A percentile compares a stretch with the other conserved stretches of the same genome.
Conservation (phyloP, 2,888 invertebrate genomes). For the Carterocephalus palaemon region DNA sequence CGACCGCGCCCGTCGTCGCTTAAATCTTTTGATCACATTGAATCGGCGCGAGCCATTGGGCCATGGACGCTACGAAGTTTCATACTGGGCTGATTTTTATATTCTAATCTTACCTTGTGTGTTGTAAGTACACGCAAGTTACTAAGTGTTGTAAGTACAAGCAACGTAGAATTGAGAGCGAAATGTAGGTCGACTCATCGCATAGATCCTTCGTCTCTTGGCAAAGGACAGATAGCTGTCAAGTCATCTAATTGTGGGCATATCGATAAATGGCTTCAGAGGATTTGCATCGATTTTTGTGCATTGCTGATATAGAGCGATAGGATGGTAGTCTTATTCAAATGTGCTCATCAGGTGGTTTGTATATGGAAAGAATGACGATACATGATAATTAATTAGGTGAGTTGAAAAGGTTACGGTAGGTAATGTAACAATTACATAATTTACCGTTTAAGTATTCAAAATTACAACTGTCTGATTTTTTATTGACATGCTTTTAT, state of each 20-base stretch:
- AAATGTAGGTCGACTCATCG: conserved; percentile 31
- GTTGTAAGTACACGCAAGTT: no score
- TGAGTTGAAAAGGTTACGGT: no score
- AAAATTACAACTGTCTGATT: no score
- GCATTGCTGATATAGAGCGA: conserved; percentile 1
- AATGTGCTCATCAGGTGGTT: neutral
- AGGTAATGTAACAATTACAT: no score
- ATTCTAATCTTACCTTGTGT: no score
- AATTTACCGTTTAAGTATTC: no score
- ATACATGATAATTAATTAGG: neutral
- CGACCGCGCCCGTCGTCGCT: no score
- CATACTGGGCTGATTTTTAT: neutral
- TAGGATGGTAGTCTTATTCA: neutral
- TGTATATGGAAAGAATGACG: neutral
- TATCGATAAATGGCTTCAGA: conserved; percentile 16
- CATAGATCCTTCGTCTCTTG: conserved; percentile 9
- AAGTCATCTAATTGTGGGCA: conserved; percentile 22
- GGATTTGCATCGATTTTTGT: conserved; percentile 21
- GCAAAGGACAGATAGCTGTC: conserved; percentile 18
- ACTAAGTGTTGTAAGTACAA: no score
- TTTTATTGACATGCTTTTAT: no score
- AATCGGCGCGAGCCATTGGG: no score
- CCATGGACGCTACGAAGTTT: no score
- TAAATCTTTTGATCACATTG: no score
- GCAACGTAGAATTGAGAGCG: conserved; percentile 35